Percentiles rank a stretch among this genome's conserved stretches.
Conservation (phyloP, 2,888 invertebrate species). For the Brachyptera risi region DNA sequence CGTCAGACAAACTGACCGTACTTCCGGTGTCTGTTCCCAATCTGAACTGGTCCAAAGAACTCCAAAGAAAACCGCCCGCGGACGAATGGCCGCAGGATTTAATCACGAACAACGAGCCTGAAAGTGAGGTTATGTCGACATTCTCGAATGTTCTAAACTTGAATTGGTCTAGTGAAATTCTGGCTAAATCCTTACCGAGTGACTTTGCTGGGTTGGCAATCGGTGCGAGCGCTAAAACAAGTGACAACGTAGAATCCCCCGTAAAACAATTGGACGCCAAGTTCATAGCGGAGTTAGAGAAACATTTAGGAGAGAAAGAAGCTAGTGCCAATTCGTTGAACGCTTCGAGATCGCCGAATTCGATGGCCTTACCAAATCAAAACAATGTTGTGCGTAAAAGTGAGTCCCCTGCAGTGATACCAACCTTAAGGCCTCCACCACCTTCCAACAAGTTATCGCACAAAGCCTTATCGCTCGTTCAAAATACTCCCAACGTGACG, state of each 20-base stretch:
- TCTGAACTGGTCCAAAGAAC: not conserved
- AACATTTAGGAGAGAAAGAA: constrained; percentile 52
- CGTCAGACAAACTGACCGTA: not conserved
- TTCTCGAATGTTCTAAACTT: too few relatives aligned
- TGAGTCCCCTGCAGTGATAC: constrained; percentile 40
- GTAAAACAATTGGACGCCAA: constrained; percentile 53
- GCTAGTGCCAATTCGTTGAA: constrained; percentile 44
- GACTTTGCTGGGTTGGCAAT: not conserved
- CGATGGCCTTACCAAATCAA: not conserved
- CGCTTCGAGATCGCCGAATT: constrained; percentile 29
- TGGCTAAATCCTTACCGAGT: too few relatives aligned
- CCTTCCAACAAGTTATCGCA: constrained; percentile 39
- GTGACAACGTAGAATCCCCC: constrained; percentile 33
- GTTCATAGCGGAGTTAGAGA: constrained; percentile 63
- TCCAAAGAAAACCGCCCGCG: not conserved
- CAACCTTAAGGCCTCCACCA: constrained; percentile 49
- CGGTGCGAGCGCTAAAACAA: not conserved
- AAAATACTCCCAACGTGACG: too few relatives aligned
- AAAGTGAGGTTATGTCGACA: too few relatives aligned
- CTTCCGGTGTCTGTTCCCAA: not conserved
- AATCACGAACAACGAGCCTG: too few relatives aligned
- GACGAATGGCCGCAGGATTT: not conserved
- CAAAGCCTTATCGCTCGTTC: too few relatives aligned
- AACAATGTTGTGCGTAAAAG: not conserved
- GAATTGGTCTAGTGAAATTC: too few relatives aligned